Evolutionary conservation across 2,888 invertebrate species (phyloP).

Genomic region (Corythucha ciliata): DNA sequence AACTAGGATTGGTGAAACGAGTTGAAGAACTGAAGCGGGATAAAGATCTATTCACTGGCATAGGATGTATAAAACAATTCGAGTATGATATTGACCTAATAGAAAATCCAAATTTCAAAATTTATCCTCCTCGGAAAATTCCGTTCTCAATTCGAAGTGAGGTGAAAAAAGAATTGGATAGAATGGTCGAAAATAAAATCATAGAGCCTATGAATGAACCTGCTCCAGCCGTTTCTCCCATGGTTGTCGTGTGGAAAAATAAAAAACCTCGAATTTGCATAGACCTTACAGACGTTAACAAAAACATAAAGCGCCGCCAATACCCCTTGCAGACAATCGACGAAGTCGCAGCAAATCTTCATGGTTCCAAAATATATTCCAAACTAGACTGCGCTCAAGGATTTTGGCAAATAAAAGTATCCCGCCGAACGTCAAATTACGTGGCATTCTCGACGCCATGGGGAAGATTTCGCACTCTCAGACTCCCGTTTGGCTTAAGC

Average conservation of each 20-base stretch:
- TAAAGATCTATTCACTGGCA: conserved; percentile 2
- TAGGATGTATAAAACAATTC: conserved; percentile 17
- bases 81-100: conserved; percentile 18
- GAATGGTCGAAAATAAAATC: conserved; percentile 8
- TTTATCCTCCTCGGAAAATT: conserved; percentile 11
- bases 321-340: conserved; percentile 18
- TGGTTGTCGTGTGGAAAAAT: conserved; percentile 15
- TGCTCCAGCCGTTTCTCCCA: conserved; percentile 7
- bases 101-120: conserved; percentile 12
- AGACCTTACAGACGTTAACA: conserved; percentile 10
- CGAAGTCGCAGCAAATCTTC: conserved; percentile 11
- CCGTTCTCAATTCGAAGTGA: conserved; percentile 8
- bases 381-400: conserved; percentile 34
- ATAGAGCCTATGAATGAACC: conserved; percentile 8
- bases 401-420: conserved; percentile 35
- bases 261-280: conserved; percentile 14
- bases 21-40: neutral
- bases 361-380: conserved; percentile 29
- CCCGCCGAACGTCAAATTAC: conserved; percentile 28
- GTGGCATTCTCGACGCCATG: conserved; percentile 33
- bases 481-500: conserved; percentile 33
- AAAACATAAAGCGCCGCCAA: conserved; percentile 16
- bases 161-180: conserved; percentile 12
- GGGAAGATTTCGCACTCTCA: conserved; percentile 31
- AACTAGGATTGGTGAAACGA: conserved; percentile 9